These are phyloP conservation scores for Nyctibius bracteatus DNA, from an alignment of 2,113 vertebrate genomes.

Conservation along the genomic window DNA sequence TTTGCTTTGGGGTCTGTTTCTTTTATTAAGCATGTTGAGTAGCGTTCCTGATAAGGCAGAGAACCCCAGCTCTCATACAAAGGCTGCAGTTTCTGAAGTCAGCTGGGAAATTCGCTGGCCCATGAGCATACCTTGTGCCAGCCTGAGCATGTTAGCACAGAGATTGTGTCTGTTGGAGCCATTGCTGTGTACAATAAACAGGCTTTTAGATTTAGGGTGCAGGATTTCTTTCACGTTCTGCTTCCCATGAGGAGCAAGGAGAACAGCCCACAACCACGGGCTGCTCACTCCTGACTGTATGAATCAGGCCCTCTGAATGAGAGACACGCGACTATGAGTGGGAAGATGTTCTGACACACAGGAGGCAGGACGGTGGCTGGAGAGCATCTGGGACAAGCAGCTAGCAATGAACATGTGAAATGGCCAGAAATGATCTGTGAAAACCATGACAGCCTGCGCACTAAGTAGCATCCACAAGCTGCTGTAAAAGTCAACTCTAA, in stretches of 20 bases:
- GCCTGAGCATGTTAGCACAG: accelerated
- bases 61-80: not conserved
- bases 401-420: not conserved
- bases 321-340: not conserved
- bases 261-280: not conserved
- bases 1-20: not conserved
- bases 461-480: accelerated
- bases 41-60: not conserved
- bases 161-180: not conserved
- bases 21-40: not conserved
- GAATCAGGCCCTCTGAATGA: not conserved
- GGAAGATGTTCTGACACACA: not conserved
- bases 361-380: not conserved
- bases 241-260: not conserved
- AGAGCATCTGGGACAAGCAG: not conserved
- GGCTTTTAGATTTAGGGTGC: not conserved
- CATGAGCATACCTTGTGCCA: not conserved
- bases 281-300: not conserved
- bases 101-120: not conserved
- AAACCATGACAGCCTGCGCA: not conserved
- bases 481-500: not conserved
- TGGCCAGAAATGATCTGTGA: not conserved
- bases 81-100: not conserved
- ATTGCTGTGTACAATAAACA: not conserved
- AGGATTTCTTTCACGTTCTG: not conserved